phyloP scores from a whole-genome alignment of 2,113 vertebrate species.

The Gasterosteus aculeatus region DNA sequence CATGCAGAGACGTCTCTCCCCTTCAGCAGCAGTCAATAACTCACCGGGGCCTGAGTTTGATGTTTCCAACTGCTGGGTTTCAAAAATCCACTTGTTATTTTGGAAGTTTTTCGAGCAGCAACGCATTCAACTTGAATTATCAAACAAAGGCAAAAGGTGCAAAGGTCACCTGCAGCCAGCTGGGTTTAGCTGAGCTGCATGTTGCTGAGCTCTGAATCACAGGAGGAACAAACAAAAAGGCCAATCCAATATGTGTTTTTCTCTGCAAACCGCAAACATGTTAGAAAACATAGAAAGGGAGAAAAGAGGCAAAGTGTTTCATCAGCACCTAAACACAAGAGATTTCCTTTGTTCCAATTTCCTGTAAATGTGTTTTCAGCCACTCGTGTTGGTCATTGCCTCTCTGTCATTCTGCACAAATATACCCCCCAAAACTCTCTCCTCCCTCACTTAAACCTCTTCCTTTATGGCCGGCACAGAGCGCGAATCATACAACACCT shows the following conservation, averaged over 20 bases:
- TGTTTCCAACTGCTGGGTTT: not conserved
- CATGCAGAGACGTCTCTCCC: not conserved
- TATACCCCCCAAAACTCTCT: conserved; percentile 3
- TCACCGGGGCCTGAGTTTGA: not conserved
- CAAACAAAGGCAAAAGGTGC: not conserved
- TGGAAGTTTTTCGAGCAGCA: not conserved
- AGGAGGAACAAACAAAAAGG: not conserved
- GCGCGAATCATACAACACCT: not conserved
- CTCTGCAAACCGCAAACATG: not conserved
- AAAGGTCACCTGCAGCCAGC: conserved; percentile 8
- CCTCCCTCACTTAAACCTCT: not conserved
- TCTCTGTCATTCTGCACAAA: conserved; percentile 22
- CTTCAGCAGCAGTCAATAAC: not conserved
- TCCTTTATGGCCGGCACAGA: conserved; percentile 6
- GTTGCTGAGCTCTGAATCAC: not conserved
- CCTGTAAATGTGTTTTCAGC: conserved; percentile 33
- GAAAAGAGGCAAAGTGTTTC: conserved; percentile 6
- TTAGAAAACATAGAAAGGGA: not conserved
- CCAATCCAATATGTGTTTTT: conserved; percentile 6
- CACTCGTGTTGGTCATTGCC: conserved; percentile 14
- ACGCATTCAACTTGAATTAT: not conserved
- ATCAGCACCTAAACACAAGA: not conserved
- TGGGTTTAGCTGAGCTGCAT: not conserved
- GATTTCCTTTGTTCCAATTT: conserved; percentile 25
- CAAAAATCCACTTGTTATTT: not conserved